Conservation (phyloP, 1,140 invertebrate genomes). For the Triops cancriformis region DNA sequence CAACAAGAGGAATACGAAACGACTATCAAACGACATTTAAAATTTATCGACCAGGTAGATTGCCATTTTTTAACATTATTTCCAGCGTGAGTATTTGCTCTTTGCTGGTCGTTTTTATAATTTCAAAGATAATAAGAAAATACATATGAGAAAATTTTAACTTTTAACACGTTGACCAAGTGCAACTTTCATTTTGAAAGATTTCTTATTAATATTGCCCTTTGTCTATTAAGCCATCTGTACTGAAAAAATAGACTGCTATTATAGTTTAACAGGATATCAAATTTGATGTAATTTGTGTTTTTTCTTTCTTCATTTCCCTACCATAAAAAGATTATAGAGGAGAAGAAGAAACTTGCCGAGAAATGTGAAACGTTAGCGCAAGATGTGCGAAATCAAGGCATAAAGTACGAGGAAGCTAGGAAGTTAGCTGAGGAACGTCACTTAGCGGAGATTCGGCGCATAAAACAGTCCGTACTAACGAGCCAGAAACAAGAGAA, state of each 20-base stretch:
- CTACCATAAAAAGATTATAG: conserved; percentile 43
- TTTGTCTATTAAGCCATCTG: no score
- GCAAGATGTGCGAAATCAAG: conserved; percentile 45
- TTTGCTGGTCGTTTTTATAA: no score
- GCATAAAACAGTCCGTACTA: conserved; percentile 43
- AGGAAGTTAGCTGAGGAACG: conserved; percentile 52
- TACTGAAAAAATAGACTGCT: no score
- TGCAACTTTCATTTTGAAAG: no score
- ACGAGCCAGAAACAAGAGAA: conserved; percentile 36
- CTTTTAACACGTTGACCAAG: no score
- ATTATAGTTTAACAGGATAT: no score
- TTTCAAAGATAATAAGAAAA: no score
- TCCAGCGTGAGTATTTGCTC: no score
- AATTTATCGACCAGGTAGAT: conserved; percentile 53
- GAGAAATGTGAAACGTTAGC: conserved; percentile 54
- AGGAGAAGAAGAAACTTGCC: conserved; percentile 55
- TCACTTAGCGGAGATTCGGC: conserved; percentile 53
- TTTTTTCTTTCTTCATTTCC: conserved; percentile 19
- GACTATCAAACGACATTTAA: conserved; percentile 54
- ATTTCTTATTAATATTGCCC: no score
- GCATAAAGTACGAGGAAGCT: conserved; percentile 45
- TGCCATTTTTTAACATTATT: no score
- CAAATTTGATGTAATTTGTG: no score
- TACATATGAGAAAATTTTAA: no score
- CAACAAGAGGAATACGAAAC: conserved; percentile 56